These are phyloP conservation scores for Zalophus californianus DNA, from an alignment of 2,797 vertebrate species.

Conservation along the genomic window DNA sequence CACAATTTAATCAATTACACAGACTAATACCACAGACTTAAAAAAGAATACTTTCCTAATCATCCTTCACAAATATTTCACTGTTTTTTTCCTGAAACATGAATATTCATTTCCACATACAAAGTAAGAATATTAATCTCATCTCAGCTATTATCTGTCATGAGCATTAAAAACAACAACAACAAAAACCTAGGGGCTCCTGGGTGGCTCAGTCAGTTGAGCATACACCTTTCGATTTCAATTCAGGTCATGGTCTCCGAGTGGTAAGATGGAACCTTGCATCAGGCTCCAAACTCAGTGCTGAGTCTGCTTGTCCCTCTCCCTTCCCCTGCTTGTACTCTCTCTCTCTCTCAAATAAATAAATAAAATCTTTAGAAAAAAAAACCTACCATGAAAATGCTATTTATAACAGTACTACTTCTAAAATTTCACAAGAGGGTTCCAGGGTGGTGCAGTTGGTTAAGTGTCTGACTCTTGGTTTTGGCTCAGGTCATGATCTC, in stretches of 20 bases:
- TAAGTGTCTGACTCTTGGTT: not conserved
- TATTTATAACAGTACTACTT: not conserved
- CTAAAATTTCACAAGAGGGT: not conserved
- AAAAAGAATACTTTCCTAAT: not conserved
- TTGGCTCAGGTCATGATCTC: not conserved
- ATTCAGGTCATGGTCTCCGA: not conserved
- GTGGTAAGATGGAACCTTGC: not conserved
- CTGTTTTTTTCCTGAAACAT: slow-evolving; percentile 21
- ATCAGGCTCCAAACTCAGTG: not conserved
- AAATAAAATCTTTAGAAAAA: not conserved
- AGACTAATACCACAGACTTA: not conserved
- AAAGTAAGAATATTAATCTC: slow-evolving; percentile 72
- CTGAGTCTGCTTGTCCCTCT: not conserved
- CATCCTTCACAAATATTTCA: not conserved
- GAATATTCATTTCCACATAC: slow-evolving; percentile 73
- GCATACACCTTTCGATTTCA: not conserved
- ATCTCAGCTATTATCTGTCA: slow-evolving; percentile 69
- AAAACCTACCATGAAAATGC: not conserved
- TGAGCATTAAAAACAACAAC: not conserved
- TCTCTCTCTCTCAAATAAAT: not conserved
- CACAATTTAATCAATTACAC: not conserved
- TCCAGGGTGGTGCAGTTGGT: accelerated
- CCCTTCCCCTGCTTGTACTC: not conserved
- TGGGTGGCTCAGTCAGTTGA: not conserved
- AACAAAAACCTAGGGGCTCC: not conserved